phyloP scores from a whole-genome alignment of 2,888 invertebrate genomes.

The Dioctria rufipes region DNA sequence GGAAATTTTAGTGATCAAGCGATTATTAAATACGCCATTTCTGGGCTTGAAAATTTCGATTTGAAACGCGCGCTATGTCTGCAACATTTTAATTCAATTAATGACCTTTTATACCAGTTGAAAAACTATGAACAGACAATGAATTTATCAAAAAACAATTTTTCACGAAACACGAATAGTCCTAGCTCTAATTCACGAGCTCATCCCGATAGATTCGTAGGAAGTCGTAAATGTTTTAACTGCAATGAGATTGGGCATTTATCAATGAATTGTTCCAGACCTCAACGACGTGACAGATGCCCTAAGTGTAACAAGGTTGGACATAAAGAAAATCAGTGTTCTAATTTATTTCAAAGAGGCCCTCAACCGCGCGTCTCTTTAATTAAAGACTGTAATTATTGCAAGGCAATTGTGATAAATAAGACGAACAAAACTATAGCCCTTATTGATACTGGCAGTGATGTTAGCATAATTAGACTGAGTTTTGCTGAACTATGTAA shows the following conservation, averaged over 20 bases:
- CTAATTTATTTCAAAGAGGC: not conserved
- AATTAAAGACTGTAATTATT: not conserved
- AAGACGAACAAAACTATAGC: not conserved
- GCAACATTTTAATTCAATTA: not conserved
- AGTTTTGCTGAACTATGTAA: not conserved
- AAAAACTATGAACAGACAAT: not conserved
- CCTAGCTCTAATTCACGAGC: no score
- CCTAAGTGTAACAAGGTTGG: not conserved
- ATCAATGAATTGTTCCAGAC: not conserved
- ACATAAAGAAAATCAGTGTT: not conserved
- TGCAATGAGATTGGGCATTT: not conserved
- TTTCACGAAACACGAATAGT: not conserved
- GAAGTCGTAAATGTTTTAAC: not conserved
- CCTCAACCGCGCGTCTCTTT: not conserved
- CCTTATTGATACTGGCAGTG: not conserved
- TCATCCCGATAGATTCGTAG: no score
- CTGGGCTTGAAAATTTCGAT: not conserved
- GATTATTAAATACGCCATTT: not conserved
- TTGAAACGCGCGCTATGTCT: not conserved
- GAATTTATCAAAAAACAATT: not conserved
- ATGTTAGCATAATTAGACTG: not conserved
- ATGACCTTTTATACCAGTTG: not conserved
- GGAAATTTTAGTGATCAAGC: not conserved
- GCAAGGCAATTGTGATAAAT: not conserved
- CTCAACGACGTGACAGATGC: not conserved